Evolutionary conservation across 2,888 invertebrate species (phyloP), one percentile per base, ranked within the genome.

Genomic region (Abrostola tripartita): DNA sequence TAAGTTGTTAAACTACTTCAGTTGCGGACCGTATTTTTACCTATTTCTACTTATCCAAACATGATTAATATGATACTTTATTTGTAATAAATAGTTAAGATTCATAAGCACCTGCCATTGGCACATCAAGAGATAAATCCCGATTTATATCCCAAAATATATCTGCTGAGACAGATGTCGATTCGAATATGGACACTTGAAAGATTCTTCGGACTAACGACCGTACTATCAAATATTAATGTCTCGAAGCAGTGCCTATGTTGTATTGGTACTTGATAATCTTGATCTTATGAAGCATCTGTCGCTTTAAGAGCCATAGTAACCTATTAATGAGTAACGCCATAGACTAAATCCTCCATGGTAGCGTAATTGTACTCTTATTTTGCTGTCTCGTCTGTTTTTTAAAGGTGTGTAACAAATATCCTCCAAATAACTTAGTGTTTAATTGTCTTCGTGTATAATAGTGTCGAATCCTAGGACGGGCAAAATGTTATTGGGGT

Each of bases 181-280:
- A 12, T 58, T 44, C 14, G 38, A 41, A 47, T 68, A 52, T 42
- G 41, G 40, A 37, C 24, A 41, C 40, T 59, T 51, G 11, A 56
- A 42, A 47, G 8, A 14, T 40, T 40, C 35, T 51, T 52, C 12
- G 55, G 51, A 42, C 58, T 42, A 53, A 53, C 58, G 41, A 35
- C 12, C 12, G 6, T 11, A 64, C 50, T 41, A 65, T 74, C 9
- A 67, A 56, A 71, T 62, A 72, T 71, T 62, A 51, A 71, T 56
- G 36, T 40, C 52, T 40, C 14, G 52, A 41, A 44, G 47, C 7
- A 44, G 24, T 7, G 44, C 9, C 44, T 14, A 24, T 24, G 14
- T 12, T 12, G 9, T 9, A 9, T 47, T 12, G 6, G 12, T 24
- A 9, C 14, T 24, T 42, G 12, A 38, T 47, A 11, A 14, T 47